Evolutionary conservation across 1,140 invertebrate genomes (phyloP), one percentile per base, ranked within the genome.

Genomic region (Brachionus manjavacas): DNA sequence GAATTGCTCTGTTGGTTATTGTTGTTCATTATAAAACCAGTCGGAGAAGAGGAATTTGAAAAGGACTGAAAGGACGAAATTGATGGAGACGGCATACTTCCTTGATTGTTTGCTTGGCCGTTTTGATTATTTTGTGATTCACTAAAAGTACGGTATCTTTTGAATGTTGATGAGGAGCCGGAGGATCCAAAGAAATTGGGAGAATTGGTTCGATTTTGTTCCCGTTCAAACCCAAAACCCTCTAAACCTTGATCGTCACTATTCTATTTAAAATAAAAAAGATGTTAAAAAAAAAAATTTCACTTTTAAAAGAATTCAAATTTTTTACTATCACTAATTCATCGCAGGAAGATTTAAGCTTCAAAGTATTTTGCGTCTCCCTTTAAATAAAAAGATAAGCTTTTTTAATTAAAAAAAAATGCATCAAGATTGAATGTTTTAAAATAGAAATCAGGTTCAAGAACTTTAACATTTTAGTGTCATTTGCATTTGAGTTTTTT

Each of bases 121-220:
- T 39, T 81, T 49, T 46, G 39, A 49, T 49, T 76, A 28, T 76
- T 76, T 76, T 76, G 72, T 14, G 72, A 76, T 68, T 81, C 79
- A 68, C 79, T 81, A 68, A 81, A 81, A 68, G 79, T 81, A 31
- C 79, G 49, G 64, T 81, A 64, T 23, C 79, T 52, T 64, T 81
- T 81, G 79, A 64, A 76, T 76, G 72, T 76, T 20, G 72, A 76
- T 28, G 72, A 76, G 3, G 72, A 49, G 31, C 31, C 46, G 1
- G 41, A 76, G 25, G 39, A 41, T 14, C 52, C 35, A 31, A 68
- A 43, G 41, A 68, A 81, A 81, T 64, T 81, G 11, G 79, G 79
- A 1, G 79, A 81, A 14, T 81, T 64, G 25, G 39, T 49, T 25
- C 43, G n/a, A 76, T 76, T 46, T 49, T 49, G 72, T 76, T 76